phyloP scores from a whole-genome alignment of 2,113 vertebrate species.

The Podocnemis expansa region DNA sequence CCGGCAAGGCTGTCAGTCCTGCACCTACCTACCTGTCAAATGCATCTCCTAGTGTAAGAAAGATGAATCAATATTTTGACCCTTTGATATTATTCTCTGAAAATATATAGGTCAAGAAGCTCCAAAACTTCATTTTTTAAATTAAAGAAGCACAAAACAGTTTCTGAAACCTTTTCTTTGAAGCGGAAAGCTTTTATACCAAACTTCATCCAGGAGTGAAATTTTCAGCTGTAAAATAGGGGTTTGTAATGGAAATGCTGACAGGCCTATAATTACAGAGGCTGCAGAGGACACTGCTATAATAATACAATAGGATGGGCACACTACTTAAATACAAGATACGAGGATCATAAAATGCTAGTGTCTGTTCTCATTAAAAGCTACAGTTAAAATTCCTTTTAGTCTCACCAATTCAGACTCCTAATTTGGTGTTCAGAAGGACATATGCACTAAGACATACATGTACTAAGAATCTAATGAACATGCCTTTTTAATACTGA shows the following conservation, averaged over 20 bases:
- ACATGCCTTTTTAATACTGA: background rate
- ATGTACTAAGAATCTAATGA: background rate
- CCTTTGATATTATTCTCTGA: background rate
- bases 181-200: conserved; percentile 47
- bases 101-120: background rate
- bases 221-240: conserved; percentile 68
- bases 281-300: conserved; percentile 66
- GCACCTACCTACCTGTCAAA: conserved; percentile 12
- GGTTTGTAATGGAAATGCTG: conserved; percentile 25
- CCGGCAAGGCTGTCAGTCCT: conserved; percentile 3
- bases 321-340: background rate
- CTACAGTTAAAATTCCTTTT: conserved; percentile 47
- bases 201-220: conserved; percentile 65
- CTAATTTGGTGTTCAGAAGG: conserved; percentile 33
- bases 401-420: conserved; percentile 25
- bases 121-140: conserved; percentile 32
- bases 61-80: conserved; percentile 37
- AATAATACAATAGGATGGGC: conserved; percentile 58
- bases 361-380: conserved; percentile 60
- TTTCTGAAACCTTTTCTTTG: conserved; percentile 43
- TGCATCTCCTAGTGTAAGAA: conserved; percentile 15
- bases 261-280: conserved; percentile 50
- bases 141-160: conserved; percentile 27
- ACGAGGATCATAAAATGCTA: conserved; percentile 50
- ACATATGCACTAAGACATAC: background rate